These are phyloP conservation scores for Nycticebus coucang DNA, from an alignment of 2,113 vertebrate genomes.

Conservation along the genomic window DNA sequence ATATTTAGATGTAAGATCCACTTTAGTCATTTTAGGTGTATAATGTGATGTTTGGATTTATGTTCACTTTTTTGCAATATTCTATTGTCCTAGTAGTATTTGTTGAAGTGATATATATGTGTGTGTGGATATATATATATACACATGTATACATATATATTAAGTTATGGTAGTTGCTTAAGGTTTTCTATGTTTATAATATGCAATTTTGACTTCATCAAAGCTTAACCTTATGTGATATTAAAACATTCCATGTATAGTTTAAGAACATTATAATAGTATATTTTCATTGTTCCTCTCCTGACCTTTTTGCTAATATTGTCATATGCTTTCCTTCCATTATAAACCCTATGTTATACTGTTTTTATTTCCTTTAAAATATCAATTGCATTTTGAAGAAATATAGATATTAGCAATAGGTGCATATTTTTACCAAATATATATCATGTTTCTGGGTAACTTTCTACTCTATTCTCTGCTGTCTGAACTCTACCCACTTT, in stretches of 20 bases:
- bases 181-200: not conserved
- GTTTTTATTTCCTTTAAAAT: not conserved
- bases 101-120: not conserved
- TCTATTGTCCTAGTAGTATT: not conserved
- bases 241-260: not conserved
- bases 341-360: not conserved
- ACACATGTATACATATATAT: too few species aligned
- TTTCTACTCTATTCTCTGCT: not conserved
- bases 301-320: not conserved
- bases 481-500: not conserved
- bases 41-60: not conserved
- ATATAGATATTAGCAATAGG: not conserved
- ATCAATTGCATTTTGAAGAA: not conserved
- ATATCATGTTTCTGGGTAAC: not conserved
- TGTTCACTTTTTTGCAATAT: not conserved
- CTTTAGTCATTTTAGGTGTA: not conserved
- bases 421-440: not conserved
- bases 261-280: not conserved
- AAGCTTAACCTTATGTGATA: not conserved
- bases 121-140: too few species aligned
- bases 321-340: not conserved
- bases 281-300: not conserved
- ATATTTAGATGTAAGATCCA: not conserved
- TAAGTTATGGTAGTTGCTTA: not conserved
- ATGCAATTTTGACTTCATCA: not conserved